These are phyloP conservation scores for Rhingia campestris DNA, from an alignment of 2,888 invertebrate species.

Conservation along the genomic window DNA sequence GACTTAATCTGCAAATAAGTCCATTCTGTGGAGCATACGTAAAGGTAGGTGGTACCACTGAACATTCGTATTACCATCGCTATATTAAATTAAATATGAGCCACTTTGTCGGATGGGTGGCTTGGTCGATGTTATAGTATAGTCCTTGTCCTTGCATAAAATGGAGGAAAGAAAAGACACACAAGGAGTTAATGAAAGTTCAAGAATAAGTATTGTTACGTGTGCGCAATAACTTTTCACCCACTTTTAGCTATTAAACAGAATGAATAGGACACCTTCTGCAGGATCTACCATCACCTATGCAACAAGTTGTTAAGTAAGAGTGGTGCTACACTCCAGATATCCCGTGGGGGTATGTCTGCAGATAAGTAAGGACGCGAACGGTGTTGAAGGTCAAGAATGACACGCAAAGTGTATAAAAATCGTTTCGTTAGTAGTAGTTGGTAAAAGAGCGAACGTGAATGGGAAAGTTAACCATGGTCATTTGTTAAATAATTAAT, in stretches of 20 bases:
- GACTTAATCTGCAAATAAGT: not conserved
- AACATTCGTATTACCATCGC: not conserved
- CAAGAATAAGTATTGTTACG: conserved; percentile 22
- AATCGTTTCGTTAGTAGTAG: too few relatives aligned
- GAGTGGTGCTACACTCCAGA: not conserved
- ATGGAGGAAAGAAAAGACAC: not conserved
- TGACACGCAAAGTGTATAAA: too few relatives aligned
- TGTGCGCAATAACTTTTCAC: conserved; percentile 25
- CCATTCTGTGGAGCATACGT: not conserved
- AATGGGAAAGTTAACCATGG: too few relatives aligned
- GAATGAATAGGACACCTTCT: conserved; percentile 11
- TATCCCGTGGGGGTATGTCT: not conserved
- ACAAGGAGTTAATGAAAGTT: conserved; percentile 46
- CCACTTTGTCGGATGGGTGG: conserved; percentile 24
- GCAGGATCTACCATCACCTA: not conserved
- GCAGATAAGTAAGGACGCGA: not conserved
- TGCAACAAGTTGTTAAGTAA: not conserved
- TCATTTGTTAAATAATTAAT: too few relatives aligned
- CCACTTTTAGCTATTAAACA: conserved; percentile 8
- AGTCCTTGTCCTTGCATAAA: not conserved
- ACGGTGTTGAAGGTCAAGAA: not conserved
- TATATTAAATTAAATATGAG: conserved; percentile 32
- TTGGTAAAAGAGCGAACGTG: too few relatives aligned
- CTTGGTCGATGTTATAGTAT: not conserved
- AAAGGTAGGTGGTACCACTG: not conserved